Conservation (phyloP, 2,797 vertebrate species). For the Ispidina picta region DNA sequence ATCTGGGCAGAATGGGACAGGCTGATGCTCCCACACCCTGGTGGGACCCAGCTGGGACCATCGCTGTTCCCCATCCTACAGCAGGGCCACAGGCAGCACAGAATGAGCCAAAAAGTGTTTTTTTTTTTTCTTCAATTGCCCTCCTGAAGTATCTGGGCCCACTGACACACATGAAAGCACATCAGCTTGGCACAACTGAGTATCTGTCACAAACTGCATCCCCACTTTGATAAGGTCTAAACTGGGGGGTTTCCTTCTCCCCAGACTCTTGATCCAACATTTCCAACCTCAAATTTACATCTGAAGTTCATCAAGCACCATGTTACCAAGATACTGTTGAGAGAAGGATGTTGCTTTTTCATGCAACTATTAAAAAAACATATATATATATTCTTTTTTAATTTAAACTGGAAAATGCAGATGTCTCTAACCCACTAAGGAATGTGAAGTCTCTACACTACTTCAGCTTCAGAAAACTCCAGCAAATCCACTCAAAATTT, state of each 20-base stretch:
- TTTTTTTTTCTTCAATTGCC: background rate
- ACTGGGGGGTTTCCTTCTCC: background rate
- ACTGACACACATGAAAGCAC: background rate
- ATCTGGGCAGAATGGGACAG: background rate
- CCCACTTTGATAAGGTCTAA: background rate
- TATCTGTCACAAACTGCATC: background rate
- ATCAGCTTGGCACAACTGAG: background rate
- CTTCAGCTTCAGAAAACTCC: background rate
- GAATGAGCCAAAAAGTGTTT: background rate
- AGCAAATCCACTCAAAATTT: background rate
- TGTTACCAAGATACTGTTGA: background rate
- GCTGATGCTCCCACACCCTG: background rate
- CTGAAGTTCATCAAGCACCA: background rate
- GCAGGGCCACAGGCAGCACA: background rate
- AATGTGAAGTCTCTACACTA: background rate
- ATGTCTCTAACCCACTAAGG: background rate
- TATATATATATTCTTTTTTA: too few species aligned
- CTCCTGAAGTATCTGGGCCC: background rate
- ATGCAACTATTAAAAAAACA: background rate
- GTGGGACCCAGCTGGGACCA: accelerated
- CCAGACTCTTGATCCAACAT: background rate
- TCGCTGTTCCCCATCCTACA: background rate
- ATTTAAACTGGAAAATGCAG: background rate
- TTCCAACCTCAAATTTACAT: background rate
- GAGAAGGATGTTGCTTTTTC: background rate